phyloP scores from a whole-genome alignment of 2,113 vertebrate species.

The Nestor notabilis region DNA sequence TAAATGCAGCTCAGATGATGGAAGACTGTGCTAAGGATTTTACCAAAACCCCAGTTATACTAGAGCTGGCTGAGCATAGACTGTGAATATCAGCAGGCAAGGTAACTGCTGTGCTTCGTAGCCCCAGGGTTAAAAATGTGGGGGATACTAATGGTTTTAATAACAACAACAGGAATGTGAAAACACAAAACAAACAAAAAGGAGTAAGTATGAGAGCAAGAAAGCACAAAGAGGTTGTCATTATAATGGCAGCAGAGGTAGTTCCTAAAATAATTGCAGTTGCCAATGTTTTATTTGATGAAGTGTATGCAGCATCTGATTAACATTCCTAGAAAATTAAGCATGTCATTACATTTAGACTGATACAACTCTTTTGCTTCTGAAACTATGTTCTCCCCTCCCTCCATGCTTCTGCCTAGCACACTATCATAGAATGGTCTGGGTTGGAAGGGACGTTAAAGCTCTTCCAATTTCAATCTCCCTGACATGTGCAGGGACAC shows the following conservation, averaged over 20 bases:
- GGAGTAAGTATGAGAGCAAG: neutral
- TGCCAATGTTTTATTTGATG: conserved; percentile 47
- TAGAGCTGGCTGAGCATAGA: neutral
- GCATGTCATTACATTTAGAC: neutral
- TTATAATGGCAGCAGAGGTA: neutral
- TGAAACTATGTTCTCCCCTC: neutral
- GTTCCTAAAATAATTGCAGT: conserved; percentile 11
- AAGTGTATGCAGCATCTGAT: conserved; percentile 29
- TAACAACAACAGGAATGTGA: neutral
- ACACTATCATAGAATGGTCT: neutral
- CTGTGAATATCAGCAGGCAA: neutral
- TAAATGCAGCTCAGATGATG: neutral
- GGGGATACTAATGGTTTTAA: neutral
- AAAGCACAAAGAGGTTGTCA: neutral
- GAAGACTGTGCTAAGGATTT: neutral
- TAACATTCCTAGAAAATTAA: conserved; percentile 41
- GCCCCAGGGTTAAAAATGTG: neutral
- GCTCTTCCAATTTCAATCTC: neutral
- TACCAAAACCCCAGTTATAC: neutral
- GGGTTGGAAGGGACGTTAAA: neutral
- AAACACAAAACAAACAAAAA: neutral
- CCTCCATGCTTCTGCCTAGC: neutral
- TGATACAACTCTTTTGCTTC: neutral
- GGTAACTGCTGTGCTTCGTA: neutral
- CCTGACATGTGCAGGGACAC: neutral